Conservation (phyloP, 2,888 invertebrate species). For the Dysmachus trigonus region DNA sequence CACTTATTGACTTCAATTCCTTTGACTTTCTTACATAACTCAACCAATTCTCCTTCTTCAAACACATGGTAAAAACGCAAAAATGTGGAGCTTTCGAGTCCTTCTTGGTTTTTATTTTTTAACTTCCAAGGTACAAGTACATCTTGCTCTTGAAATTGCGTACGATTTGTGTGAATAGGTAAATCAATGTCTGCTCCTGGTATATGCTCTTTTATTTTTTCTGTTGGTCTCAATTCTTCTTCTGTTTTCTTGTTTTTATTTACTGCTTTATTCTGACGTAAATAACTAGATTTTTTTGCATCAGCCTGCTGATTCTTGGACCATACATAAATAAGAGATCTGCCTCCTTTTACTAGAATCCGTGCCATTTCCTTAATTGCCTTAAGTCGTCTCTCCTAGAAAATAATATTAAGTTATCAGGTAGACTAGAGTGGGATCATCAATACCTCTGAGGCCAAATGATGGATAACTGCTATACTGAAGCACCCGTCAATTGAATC, state of each 20-base stretch:
- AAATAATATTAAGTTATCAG: background rate
- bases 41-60: conserved; percentile 80
- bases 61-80: conserved; percentile 95
- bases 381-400: conserved; percentile 74
- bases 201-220: background rate
- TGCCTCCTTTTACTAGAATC: conserved; percentile 76
- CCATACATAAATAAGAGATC: conserved; percentile 94
- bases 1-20: conserved; percentile 70
- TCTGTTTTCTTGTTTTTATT: conserved; percentile 60
- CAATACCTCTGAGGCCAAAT: conserved; percentile 80
- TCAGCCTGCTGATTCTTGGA: conserved; percentile 85
- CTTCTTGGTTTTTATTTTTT: conserved; percentile 60
- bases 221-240: conserved; percentile 50
- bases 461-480: conserved; percentile 97
- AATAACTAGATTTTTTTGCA: conserved; percentile 73
- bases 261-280: conserved; percentile 71
- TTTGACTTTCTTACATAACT: conserved; percentile 69
- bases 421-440: background rate
- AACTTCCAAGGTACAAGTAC: conserved; percentile 95
- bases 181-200: conserved; percentile 52
- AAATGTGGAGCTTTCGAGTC: conserved; percentile 65
- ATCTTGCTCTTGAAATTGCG: conserved; percentile 89
- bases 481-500: conserved; percentile 81
- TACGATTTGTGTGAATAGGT: conserved; percentile 90
- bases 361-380: conserved; percentile 82